Conservation (phyloP, 2,888 invertebrate species). For the Mellilla xanthometata region DNA sequence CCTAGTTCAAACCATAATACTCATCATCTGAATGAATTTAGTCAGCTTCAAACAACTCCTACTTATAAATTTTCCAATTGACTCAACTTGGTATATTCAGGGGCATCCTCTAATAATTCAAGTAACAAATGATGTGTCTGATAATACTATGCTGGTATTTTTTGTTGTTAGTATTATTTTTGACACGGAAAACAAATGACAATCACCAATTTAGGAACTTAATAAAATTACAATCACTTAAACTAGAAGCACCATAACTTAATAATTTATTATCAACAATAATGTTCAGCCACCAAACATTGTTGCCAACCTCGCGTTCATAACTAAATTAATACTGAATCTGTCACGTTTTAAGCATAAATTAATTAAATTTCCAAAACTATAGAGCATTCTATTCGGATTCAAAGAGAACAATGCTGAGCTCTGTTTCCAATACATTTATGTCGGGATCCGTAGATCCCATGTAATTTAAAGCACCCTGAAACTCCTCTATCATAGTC, state of each 20-base stretch:
- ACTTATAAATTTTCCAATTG: not conserved
- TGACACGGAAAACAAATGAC: no score
- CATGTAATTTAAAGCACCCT: conserved; percentile 33
- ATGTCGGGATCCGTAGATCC: conserved; percentile 36
- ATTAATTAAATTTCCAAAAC: conserved; percentile 26
- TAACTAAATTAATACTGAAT: no score
- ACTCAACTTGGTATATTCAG: conserved; percentile 2
- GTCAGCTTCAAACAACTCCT: no score
- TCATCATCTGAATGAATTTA: no score
- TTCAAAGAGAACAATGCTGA: conserved; percentile 36
- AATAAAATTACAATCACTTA: no score
- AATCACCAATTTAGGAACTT: no score
- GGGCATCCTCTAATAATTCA: not conserved
- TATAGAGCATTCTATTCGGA: conserved; percentile 5
- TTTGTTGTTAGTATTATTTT: no score
- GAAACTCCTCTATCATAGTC: conserved; percentile 34
- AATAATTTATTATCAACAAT: not conserved
- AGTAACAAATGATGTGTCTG: not conserved
- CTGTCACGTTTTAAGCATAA: conserved; percentile 8
- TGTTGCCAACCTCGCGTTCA: no score
- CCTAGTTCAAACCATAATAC: no score
- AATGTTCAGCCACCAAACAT: not conserved
- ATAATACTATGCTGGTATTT: not conserved
- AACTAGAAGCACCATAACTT: no score
- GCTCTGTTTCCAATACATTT: conserved; percentile 44